phyloP scores from a whole-genome alignment of 2,113 vertebrate species.

The Phrynocephalus versicolor region DNA sequence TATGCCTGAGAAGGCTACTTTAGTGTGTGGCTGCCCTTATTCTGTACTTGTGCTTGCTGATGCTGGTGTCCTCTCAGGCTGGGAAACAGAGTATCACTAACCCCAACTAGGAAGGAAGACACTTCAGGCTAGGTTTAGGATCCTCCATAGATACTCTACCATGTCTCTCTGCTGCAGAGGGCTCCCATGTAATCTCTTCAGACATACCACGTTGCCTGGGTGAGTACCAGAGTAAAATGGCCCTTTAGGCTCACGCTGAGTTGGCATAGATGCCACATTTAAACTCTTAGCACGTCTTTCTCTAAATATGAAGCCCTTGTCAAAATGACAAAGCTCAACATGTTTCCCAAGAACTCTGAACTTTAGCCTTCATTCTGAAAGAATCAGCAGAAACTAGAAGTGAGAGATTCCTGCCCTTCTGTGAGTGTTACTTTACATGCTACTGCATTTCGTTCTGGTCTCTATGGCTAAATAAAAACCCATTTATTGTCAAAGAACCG shows the following conservation, averaged over 20 bases:
- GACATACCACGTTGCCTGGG: neutral
- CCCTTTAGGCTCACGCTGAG: too few relatives aligned
- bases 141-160: too few relatives aligned
- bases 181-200: neutral
- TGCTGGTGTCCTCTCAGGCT: neutral
- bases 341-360: neutral
- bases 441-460: conserved; percentile 34
- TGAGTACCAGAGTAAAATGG: neutral
- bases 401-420: conserved; percentile 9
- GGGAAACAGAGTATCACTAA: neutral
- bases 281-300: too few relatives aligned
- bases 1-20: neutral
- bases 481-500: conserved; percentile 54
- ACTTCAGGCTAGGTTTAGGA: neutral
- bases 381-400: neutral
- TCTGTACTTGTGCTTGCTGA: neutral
- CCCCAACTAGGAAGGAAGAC: neutral
- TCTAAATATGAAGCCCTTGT: neutral
- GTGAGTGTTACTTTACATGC: conserved; percentile 28
- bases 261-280: too few relatives aligned
- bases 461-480: conserved; percentile 20
- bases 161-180: neutral
- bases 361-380: neutral
- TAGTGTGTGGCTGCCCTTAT: too few relatives aligned
- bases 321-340: neutral